These are phyloP conservation scores for Pinna nobilis DNA, from an alignment of 1,140 invertebrate genomes.

Conservation along the genomic window DNA sequence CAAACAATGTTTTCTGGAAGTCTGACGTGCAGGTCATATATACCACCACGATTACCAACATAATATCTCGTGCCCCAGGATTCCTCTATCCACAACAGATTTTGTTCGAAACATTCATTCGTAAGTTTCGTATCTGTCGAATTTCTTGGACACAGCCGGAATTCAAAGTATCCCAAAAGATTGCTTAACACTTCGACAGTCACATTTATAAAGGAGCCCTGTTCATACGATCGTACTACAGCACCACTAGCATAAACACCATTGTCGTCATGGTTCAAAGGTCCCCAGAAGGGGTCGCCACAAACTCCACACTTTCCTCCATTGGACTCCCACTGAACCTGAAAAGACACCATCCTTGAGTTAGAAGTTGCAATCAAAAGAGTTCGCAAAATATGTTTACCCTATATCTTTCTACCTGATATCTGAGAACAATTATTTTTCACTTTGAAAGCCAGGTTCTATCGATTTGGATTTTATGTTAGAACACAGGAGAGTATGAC, in stretches of 20 bases:
- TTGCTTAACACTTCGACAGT: conserved; percentile 47
- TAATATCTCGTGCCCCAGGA: conserved; percentile 30
- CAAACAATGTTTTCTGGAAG: conserved; percentile 51
- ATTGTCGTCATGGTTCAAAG: conserved; percentile 32
- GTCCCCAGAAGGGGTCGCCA: conserved; percentile 83
- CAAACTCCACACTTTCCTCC: conserved; percentile 91
- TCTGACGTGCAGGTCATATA: conserved; percentile 36
- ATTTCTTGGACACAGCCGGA: conserved; percentile 84
- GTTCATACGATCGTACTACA: conserved; percentile 25
- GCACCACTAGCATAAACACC: conserved; percentile 33
- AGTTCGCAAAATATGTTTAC: too few species aligned
- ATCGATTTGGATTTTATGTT: too few species aligned
- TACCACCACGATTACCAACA: conserved; percentile 35
- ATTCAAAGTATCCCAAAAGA: conserved; percentile 86
- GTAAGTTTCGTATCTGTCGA: conserved; percentile 47
- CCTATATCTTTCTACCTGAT: too few species aligned
- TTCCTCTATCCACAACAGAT: conserved; percentile 62
- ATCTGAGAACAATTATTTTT: too few species aligned
- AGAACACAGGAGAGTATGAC: too few species aligned
- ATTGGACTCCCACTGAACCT: conserved; percentile 87
- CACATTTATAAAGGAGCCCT: conserved; percentile 41
- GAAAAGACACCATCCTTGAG: too few species aligned
- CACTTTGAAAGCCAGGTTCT: too few species aligned
- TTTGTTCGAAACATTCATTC: conserved; percentile 43
- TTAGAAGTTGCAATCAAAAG: too few species aligned